These are phyloP conservation scores for Drosophila acutilabella DNA, from an alignment of 2,888 invertebrate species.

Conservation along the genomic window DNA sequence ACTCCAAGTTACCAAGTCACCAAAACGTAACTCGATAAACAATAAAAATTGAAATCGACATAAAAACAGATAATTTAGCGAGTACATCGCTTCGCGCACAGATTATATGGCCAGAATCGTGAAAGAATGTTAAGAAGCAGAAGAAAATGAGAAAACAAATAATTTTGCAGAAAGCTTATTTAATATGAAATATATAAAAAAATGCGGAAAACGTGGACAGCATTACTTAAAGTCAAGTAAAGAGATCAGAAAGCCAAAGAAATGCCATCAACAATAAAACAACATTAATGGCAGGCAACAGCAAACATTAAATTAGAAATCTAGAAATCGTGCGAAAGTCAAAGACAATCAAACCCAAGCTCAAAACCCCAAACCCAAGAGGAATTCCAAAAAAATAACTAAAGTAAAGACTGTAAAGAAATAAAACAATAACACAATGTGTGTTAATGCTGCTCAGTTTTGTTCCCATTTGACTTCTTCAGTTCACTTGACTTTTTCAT, in stretches of 20 bases:
- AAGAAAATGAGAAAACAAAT: slow-evolving; percentile 31
- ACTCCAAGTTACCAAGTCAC: slow-evolving; percentile 1
- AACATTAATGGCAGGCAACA: slow-evolving; percentile 4
- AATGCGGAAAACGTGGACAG: slow-evolving; percentile 61
- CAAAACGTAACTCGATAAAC: slow-evolving; percentile 32
- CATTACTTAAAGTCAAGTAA: slow-evolving; percentile 31
- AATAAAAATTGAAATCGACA: slow-evolving; percentile 27
- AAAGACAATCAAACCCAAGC: slow-evolving; percentile 49
- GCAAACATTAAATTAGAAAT: slow-evolving; percentile 67
- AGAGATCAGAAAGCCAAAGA: slow-evolving; percentile 23
- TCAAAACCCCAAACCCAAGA: slow-evolving; percentile 7
- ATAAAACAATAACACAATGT: slow-evolving; percentile 38
- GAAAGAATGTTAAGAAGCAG: slow-evolving; percentile 63
- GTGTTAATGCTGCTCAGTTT: slow-evolving; percentile 67
- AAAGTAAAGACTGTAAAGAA: background rate
- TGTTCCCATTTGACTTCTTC: slow-evolving; percentile 35
- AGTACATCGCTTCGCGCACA: background rate
- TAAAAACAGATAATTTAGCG: slow-evolving; percentile 19
- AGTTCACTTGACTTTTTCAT: slow-evolving; percentile 58
- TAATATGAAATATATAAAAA: slow-evolving; percentile 20
- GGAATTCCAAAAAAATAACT: slow-evolving; percentile 15
- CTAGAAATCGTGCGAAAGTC: slow-evolving; percentile 76
- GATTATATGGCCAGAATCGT: slow-evolving; percentile 41
- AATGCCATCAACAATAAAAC: slow-evolving; percentile 21
- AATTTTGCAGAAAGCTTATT: slow-evolving; percentile 25